phyloP scores from a whole-genome alignment of 1,140 invertebrate genomes.

The Oryzaephilus surinamensis region DNA sequence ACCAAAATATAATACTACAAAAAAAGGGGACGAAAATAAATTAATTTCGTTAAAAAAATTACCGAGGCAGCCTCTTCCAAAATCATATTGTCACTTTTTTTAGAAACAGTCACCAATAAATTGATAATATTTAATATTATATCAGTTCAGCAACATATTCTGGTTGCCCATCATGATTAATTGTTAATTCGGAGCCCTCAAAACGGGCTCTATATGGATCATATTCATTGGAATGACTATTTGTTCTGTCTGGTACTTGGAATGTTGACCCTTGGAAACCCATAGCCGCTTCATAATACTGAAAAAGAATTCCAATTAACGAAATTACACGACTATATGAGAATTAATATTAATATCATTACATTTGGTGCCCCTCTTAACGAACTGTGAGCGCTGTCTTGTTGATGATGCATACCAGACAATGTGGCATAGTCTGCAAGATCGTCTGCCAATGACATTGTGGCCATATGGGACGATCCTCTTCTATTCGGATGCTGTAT shows the following conservation, averaged over 20 bases:
- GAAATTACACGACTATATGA: too few relatives aligned
- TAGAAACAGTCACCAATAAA: constrained; percentile 4
- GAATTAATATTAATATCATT: constrained; percentile 15
- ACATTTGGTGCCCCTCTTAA: constrained; percentile 32
- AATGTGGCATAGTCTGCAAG: constrained; percentile 64
- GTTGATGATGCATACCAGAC: constrained; percentile 38
- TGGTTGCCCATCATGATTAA: constrained; percentile 54
- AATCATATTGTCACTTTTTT: constrained; percentile 5
- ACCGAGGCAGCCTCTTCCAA: constrained; percentile 1
- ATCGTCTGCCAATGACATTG: constrained; percentile 36
- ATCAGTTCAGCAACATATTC: constrained; percentile 59
- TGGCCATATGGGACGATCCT: constrained; percentile 37
- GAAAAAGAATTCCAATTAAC: constrained; percentile 29
- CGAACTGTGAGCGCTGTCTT: constrained; percentile 34
- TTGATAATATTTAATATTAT: constrained; percentile 30
- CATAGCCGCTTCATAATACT: constrained; percentile 54
- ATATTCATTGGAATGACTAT: constrained; percentile 27
- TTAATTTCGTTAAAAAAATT: neutral
- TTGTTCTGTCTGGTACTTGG: constrained; percentile 44
- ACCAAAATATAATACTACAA: too few relatives aligned
- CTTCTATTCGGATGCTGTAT: constrained; percentile 59
- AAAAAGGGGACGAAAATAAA: neutral
- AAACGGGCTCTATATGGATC: constrained; percentile 28
- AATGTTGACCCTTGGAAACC: constrained; percentile 63
- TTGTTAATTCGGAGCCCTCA: constrained; percentile 38